Evolutionary conservation across 2,113 vertebrate species (phyloP).

Genomic region (Aptenodytes forsteri): DNA sequence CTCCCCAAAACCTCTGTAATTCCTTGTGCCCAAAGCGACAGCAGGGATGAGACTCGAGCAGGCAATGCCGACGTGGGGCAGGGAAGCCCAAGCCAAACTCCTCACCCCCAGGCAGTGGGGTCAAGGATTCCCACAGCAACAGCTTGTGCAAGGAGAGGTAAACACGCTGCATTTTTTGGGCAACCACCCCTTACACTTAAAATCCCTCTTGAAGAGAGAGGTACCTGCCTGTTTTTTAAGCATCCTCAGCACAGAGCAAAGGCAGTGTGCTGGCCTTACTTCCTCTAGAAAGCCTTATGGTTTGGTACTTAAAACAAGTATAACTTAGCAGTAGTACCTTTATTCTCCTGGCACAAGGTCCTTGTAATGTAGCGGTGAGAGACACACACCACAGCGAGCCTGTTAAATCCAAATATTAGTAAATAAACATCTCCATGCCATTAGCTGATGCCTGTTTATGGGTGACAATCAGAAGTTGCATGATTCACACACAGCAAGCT

Average conservation of each 20-base stretch:
- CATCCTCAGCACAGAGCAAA: background rate
- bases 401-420: background rate
- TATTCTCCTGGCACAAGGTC: background rate
- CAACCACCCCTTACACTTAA: background rate
- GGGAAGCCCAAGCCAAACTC: background rate
- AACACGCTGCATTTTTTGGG: rapidly evolving
- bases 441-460: background rate
- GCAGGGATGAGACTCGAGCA: rapidly evolving
- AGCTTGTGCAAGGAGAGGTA: background rate
- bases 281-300: background rate
- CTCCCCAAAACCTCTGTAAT: background rate
- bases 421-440: background rate
- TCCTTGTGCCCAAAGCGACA: rapidly evolving
- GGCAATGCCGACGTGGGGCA: background rate
- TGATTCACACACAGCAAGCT: background rate
- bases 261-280: background rate
- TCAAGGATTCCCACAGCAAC: background rate
- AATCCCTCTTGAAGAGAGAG: background rate
- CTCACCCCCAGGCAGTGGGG: background rate
- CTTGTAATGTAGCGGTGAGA: rapidly evolving
- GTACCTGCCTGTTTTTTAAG: background rate
- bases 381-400: background rate
- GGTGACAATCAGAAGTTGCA: background rate
- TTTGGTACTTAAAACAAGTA: background rate
- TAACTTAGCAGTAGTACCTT: background rate